Percentiles rank a stretch among this genome's conserved stretches.
Evolutionary conservation across 2,797 vertebrate species (phyloP).

Genomic region (Epinephelus awoara): DNA sequence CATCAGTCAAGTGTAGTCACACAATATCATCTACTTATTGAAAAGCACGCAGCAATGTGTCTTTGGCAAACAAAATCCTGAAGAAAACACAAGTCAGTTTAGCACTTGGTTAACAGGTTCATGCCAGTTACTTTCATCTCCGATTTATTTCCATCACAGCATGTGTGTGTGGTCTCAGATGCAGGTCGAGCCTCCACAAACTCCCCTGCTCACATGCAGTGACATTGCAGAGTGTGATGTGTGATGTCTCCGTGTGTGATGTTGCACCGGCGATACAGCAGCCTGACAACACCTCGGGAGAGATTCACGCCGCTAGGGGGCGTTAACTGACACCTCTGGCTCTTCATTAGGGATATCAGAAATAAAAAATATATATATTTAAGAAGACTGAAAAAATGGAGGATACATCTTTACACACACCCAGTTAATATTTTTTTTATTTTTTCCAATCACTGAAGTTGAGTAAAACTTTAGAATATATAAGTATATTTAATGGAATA

Average conservation of each 20-base stretch:
- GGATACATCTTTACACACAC: background rate
- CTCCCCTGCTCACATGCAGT: background rate
- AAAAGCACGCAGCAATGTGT: background rate
- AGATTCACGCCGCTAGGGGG: slow-evolving; percentile 74
- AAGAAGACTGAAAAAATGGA: background rate
- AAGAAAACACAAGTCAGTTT: background rate
- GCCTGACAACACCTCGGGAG: slow-evolving; percentile 6
- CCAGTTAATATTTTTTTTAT: background rate
- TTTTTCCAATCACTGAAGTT: background rate
- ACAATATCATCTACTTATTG: background rate
- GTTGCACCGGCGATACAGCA: slow-evolving; percentile 37
- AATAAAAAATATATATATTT: slow-evolving; percentile 19
- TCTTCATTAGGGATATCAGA: slow-evolving; percentile 10
- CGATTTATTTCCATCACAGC: background rate
- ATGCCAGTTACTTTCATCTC: background rate
- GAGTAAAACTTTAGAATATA: background rate
- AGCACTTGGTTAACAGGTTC: background rate
- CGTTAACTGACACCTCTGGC: slow-evolving; percentile 58
- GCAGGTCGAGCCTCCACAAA: background rate
- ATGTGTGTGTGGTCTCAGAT: background rate
- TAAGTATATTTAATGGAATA: too few species aligned
- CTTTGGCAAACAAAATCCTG: background rate
- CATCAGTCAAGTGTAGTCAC: slow-evolving; percentile 10
- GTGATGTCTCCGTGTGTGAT: slow-evolving; percentile 12
- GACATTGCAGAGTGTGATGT: background rate